Evolutionary conservation across 1,140 invertebrate species (phyloP), one percentile per base, ranked within the genome.

Genomic region (Pissodes strobi): DNA sequence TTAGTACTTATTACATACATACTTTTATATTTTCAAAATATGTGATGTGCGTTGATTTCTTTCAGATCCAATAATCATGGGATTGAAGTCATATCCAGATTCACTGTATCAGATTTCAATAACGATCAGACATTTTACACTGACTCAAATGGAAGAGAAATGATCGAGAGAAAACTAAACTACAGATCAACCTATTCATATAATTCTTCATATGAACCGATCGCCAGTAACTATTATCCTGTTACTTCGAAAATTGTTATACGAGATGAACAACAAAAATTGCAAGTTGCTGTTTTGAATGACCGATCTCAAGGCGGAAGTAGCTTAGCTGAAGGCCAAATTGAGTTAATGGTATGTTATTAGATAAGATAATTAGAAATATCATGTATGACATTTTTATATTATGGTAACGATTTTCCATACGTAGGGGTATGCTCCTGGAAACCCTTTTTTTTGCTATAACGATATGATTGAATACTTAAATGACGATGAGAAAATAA

Each of bases 151-250:
- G 89, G 88, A 5, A 74, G 89, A 17, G 83, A 89, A 76, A 81
- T 87, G 65, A 76, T 89, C 15, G 64, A 76, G 64, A 82, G 95
- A 52, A 79, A 81, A 64, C 74, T 86, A 34, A 84, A 96, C 74
- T 82, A 84, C 45, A 79, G 93, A 13, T 85, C 88, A 5, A 89
- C 89, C 2, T 97, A 87, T 87, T 79, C 80, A 21, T 12, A 88
- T 0, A 76, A 82, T 0, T 48, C 93, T 86, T 92, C 25, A 12
- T 78, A 83, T 0, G 88, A 97, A 58, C 80, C 85, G 13, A 78
- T 92, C 0, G 81, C 92, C 38, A 90, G 88, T 1, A 98, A 98
- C 78, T 98, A 96, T 78, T 97, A 94, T 78, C 96, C 96, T 0
- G 84, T 98, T 0, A 95, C 92, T 17, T 89, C 88, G 2, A 84